These are phyloP conservation scores for Trissolcus brochymenae DNA, from an alignment of 2,888 invertebrate species.

Conservation along the genomic window DNA sequence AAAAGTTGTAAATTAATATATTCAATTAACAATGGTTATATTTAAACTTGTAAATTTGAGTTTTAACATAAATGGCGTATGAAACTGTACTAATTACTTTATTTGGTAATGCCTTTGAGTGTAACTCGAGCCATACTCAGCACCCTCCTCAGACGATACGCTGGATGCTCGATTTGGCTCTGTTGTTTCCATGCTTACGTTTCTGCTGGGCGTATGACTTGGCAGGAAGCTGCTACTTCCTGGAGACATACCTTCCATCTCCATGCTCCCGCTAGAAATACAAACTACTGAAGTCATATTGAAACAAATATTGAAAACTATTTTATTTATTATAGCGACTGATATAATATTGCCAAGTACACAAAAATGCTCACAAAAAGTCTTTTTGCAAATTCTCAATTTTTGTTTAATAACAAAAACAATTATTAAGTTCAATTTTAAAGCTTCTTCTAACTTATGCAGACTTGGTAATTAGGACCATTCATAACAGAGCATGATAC, in stretches of 20 bases:
- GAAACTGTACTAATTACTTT: constrained; percentile 62
- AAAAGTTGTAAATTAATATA: background rate
- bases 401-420: too few relatives aligned
- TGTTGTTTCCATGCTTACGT: constrained; percentile 76
- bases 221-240: constrained; percentile 72
- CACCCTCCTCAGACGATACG: constrained; percentile 75
- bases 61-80: background rate
- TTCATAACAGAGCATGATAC: constrained; percentile 6
- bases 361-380: too few relatives aligned
- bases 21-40: background rate
- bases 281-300: constrained; percentile 46
- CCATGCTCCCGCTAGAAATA: constrained; percentile 71
- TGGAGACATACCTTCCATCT: constrained; percentile 75
- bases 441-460: background rate
- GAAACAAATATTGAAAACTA: constrained; percentile 15
- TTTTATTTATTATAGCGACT: background rate
- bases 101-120: constrained; percentile 72
- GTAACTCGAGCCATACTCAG: constrained; percentile 67
- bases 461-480: constrained; percentile 4
- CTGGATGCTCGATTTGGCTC: constrained; percentile 76
- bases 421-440: too few relatives aligned
- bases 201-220: constrained; percentile 72
- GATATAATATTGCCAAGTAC: too few relatives aligned
- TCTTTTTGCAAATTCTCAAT: too few relatives aligned
- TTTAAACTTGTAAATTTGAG: background rate